Evolutionary conservation across 2,797 vertebrate species (phyloP), one percentile per base, ranked within the genome.

Genomic region (Arnoldichthys spilopterus): DNA sequence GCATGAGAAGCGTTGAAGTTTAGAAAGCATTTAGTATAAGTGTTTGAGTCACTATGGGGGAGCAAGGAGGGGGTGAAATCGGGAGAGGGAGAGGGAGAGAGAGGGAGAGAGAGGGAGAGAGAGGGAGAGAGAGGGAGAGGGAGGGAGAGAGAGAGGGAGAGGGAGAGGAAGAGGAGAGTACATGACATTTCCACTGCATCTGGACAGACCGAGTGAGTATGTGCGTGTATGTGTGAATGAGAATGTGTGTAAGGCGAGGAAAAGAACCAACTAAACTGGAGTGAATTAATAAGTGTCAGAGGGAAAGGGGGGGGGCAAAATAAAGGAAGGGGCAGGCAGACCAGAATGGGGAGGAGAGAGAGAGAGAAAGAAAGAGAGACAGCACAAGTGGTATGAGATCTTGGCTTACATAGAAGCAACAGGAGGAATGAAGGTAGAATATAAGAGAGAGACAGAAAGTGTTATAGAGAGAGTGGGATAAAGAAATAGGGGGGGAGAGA

Each of bases 121-220:
- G 53, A 34, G 51, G n/a, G 24, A 72, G 54, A 69, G 67, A 75
- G 56, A 30, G 34, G 30, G 26, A 59, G 76, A 71, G 54, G 67
- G 66, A 69, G 73, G 67, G 62, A 66, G 79, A 34, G 12, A 13
- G 53, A 34, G 51, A 76, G 69, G 67, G 58, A 74, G 37, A 54
- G 30, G 37, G 81, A 79, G 83, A 76, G 83, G 81, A 18, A 15
- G 40, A 59, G 69, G 77, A 77, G 76, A 76, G 78, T 82, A 71
- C 67, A 63, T 82, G 86, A 81, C 83, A 89, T 82, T 85, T 85
- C 80, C 82, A 79, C 82, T 88, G 87, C 90, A 91, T 90, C 90
- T 89, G 89, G 89, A 83, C 79, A 80, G 79, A 87, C 72, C 86
- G 75, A 77, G 79, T 74, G 51, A 86, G 87, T 84, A 78, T 88